Evolutionary conservation across 2,888 invertebrate genomes (phyloP).

Genomic region (Metopia argyrocephala): DNA sequence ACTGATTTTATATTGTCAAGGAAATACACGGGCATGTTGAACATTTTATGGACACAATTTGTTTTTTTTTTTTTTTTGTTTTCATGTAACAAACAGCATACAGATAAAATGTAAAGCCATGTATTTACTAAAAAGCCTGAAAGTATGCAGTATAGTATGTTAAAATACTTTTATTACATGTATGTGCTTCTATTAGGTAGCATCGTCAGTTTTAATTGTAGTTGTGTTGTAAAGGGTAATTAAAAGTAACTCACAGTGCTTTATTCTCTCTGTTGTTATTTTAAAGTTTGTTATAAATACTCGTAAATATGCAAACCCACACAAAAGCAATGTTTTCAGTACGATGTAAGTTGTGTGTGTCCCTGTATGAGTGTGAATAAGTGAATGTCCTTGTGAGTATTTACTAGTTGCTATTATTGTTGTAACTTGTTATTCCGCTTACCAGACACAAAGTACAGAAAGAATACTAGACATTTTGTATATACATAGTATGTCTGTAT

Average conservation of each 20-base stretch:
- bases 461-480: too few species aligned
- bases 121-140: constrained; percentile 9
- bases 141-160: constrained; percentile 25
- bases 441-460: too few species aligned
- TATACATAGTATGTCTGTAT: not conserved
- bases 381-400: not conserved
- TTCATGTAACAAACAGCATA: not conserved
- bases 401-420: not conserved
- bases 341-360: not conserved
- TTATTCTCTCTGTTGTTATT: constrained; percentile 33
- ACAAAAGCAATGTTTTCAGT: not conserved
- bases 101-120: not conserved
- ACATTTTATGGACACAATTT: too few species aligned
- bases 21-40: too few species aligned
- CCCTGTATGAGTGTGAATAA: not conserved
- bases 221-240: not conserved
- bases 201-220: not conserved
- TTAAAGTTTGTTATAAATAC: constrained; percentile 53
- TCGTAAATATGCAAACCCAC: not conserved
- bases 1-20: too few species aligned
- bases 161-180: not conserved
- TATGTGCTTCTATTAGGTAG: not conserved
- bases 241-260: not conserved
- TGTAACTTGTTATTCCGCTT: not conserved
- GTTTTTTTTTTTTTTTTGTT: too few species aligned